Conservation (phyloP, 37 sponge, comb jelly and placozoan species). For the Agelas oroides region DNA sequence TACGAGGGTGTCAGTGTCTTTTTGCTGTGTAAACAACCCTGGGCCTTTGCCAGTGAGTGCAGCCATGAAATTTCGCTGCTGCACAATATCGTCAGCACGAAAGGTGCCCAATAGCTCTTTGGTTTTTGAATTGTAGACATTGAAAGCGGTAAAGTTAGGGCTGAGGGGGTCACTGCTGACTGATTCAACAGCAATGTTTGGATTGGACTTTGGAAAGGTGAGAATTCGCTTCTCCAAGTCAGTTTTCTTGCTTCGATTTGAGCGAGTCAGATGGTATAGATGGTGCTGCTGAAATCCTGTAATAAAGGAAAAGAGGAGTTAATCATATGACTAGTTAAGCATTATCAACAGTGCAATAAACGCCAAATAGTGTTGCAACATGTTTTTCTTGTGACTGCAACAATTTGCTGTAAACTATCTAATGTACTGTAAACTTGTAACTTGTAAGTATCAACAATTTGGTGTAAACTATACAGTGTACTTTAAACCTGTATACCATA, state of each 20-base stretch:
- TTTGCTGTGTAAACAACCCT: slow-evolving; percentile 68
- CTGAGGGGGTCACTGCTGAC: slow-evolving; percentile 33
- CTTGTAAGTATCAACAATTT: too few species aligned
- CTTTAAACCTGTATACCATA: too few species aligned
- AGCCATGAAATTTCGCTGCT: slow-evolving; percentile 78
- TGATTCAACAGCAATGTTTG: slow-evolving; percentile 24
- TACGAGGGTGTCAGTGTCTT: background rate
- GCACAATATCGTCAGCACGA: slow-evolving; percentile 67
- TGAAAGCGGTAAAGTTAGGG: slow-evolving; percentile 56
- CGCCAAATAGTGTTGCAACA: too few species aligned
- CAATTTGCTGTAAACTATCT: too few species aligned
- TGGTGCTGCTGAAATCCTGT: background rate
- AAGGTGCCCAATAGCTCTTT: slow-evolving; percentile 26
- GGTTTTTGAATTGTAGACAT: slow-evolving; percentile 7
- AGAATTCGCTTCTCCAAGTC: slow-evolving; percentile 15
- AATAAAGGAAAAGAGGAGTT: background rate
- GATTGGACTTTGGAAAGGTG: slow-evolving; percentile 11
- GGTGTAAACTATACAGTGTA: too few species aligned
- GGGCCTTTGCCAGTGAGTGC: slow-evolving; percentile 68
- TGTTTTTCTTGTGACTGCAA: too few species aligned
- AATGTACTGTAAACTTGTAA: too few species aligned
- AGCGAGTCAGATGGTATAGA: slow-evolving; percentile 23
- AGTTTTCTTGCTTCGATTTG: slow-evolving; percentile 41
- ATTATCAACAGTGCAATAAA: too few species aligned
- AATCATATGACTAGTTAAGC: background rate